Base-by-base conservation (phyloP, 2,113 vertebrate genomes). In the Nerophis lumbriciformis region DNA sequence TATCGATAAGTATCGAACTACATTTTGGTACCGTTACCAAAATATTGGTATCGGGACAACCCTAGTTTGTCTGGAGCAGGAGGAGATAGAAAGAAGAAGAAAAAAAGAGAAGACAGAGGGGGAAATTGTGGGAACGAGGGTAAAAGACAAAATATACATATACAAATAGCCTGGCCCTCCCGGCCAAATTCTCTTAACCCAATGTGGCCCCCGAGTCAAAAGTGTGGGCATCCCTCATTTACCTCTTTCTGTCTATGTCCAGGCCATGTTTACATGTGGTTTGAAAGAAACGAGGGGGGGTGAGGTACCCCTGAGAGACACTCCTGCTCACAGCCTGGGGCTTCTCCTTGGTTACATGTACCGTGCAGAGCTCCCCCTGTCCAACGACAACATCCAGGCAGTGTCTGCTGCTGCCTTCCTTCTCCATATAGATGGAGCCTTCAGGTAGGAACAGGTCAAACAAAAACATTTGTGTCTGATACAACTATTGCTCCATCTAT, bases 181-280 rank as follows among this genome's bases (percentile, higher is more conserved):
- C 28, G 28, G 28, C 28, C 28, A 28, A 28, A 28, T 28, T 28
- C 28, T 28, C 28, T 28, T 28, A 28, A 28, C 28, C 4, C 1
- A 28, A 28, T 28, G 28, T 28, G 28, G 28, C 28, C 28, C 28
- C 28, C 28, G 28, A 28, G 4, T 28, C 28, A 28, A 28, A 28
- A 28, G 28, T 28, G 2, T 28, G 28, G 28, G 28, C 1, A 28
- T 28, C 28, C 28, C 28, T 28, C 28, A 3, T 28, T 28, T 15
- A 37, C 35, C 11, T 11, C 28, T 39, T 58, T 42, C 14, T 19
- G 42, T 42, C 11, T 59, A 7, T 73, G 48, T 77, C 28, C 52
- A 86, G 84, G 81, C 86, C 19, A 97, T 97, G 94, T 97, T 96
- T 71, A 94, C 92, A 21, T 97, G 95, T 36, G 94, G 95, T 54